A percentile compares a stretch with the other conserved stretches of the same genome.
Conservation (phyloP, 2,888 invertebrate genomes). For the Dendrolimus pini region DNA sequence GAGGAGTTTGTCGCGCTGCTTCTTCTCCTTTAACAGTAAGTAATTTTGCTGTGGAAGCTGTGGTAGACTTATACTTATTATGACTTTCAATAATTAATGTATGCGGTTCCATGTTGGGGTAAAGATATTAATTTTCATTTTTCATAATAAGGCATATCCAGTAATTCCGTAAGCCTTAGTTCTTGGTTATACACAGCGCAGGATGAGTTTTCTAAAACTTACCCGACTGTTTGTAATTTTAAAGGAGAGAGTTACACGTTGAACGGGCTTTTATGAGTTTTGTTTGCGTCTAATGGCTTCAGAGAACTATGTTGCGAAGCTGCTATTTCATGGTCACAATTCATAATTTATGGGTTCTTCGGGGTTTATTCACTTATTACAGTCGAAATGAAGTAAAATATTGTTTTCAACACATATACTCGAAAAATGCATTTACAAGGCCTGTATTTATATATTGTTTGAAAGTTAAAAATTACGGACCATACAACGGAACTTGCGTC, state of each 20-base stretch:
- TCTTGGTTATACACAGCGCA: constrained; percentile 15
- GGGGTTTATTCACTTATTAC: not conserved
- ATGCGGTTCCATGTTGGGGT: too few relatives aligned
- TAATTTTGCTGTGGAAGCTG: too few relatives aligned
- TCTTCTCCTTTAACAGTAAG: too few relatives aligned
- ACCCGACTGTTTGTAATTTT: constrained; percentile 69
- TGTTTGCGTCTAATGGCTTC: constrained; percentile 26
- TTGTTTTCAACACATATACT: not conserved
- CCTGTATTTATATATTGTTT: too few relatives aligned
- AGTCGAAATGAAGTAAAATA: not conserved
- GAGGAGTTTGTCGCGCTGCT: too few relatives aligned
- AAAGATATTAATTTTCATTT: not conserved
- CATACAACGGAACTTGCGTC: too few relatives aligned
- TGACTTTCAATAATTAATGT: too few relatives aligned
- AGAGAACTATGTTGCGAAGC: not conserved
- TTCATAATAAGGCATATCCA: constrained; percentile 19
- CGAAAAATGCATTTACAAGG: too few relatives aligned
- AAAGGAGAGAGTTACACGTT: constrained; percentile 63
- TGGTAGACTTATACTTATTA: too few relatives aligned
- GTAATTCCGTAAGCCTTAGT: constrained; percentile 3
- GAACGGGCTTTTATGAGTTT: constrained; percentile 58
- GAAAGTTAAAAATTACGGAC: too few relatives aligned
- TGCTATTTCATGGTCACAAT: not conserved
- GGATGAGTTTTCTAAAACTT: constrained; percentile 69
- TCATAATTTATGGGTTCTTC: not conserved